phyloP scores from a whole-genome alignment of 2,888 invertebrate genomes.

The Thumatha senex region DNA sequence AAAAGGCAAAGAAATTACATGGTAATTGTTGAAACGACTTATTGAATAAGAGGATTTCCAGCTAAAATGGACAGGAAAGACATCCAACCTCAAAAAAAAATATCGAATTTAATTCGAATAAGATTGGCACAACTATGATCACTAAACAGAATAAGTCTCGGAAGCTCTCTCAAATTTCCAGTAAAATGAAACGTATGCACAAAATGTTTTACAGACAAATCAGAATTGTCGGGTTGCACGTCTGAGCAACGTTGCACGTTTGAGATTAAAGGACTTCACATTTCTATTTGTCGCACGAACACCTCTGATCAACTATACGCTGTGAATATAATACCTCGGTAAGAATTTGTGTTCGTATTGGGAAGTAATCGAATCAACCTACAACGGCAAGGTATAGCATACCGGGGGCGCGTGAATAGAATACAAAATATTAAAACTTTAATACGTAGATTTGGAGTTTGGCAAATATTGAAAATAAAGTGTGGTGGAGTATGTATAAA shows the following conservation, averaged over 20 bases:
- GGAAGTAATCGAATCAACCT: slow-evolving; percentile 32
- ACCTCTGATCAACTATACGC: slow-evolving; percentile 24
- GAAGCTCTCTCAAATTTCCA: slow-evolving; percentile 35
- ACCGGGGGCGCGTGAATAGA: slow-evolving; percentile 26
- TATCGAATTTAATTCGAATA: too few relatives aligned
- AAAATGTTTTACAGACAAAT: slow-evolving; percentile 56
- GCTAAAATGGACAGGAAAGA: too few relatives aligned
- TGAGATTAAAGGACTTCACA: slow-evolving; percentile 42
- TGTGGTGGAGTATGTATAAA: slow-evolving; percentile 10
- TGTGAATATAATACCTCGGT: slow-evolving; percentile 26
- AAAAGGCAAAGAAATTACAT: too few relatives aligned
- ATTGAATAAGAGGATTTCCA: too few relatives aligned
- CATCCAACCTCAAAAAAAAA: too few relatives aligned
- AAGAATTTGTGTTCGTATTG: slow-evolving; percentile 23
- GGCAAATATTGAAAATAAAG: background rate
- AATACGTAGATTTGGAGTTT: slow-evolving; percentile 35
- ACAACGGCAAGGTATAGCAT: slow-evolving; percentile 17
- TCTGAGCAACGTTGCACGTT: slow-evolving; percentile 29
- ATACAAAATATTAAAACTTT: slow-evolving; percentile 42
- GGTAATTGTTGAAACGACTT: too few relatives aligned
- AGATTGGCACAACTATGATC: too few relatives aligned
- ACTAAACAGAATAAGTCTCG: too few relatives aligned
- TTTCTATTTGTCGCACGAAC: slow-evolving; percentile 50
- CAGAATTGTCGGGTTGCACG: slow-evolving; percentile 40
- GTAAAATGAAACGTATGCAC: slow-evolving; percentile 43